Base-by-base conservation (phyloP, 2,888 invertebrate species). In the Gandaritis pyraliata region DNA sequence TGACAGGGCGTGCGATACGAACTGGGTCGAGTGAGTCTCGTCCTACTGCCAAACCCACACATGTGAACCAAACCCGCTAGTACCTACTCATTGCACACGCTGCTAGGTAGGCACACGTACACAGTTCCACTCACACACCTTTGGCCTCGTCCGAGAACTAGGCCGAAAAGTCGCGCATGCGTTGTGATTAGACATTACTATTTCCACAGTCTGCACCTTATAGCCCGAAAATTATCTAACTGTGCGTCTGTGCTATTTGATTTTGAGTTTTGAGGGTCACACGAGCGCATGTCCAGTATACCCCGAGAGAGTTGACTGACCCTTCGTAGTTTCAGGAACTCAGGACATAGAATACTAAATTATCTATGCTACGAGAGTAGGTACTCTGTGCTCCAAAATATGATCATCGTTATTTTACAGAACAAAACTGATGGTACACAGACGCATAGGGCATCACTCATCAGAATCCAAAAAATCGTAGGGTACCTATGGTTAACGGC, bases 81-180 rank as follows among this genome's bases (percentile, higher is more conserved):
- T 57, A 18, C 16, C 41, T 41, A 41, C 15, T 8, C 23, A 39
- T 38, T 38, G 45, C 46, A 39, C 18, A 36, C 45, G 29, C 30
- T 13, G 29, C 13, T 46, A 52, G 48, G 43, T 47, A 52, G 70
- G 76, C 68, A 80, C 80, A 72, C 81, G 75, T 77, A 75, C 74
- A 73, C 74, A 5, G 16, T 36, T 13, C 7, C 23, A 29, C 39
- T 45, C 61, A 36, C 56, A 56, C 53, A 53, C 52, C 33, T 33
- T 12, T 29, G 38, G n/a, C 49, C 39, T 45, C 46, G 48, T 30
- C 57, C 43, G 36, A 48, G 74, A 87, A 82, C 79, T 86, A 85
- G 87, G 87, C 82, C 86, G 76, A 82, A 82, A 84, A 82, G 76
- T 80, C 81, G 80, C 86, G 85, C 86, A 82, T 83, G 85, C 84